A percentile compares a stretch with the other conserved stretches of the same genome.
These are phyloP conservation scores for Pristionchus arcanus DNA, from an alignment of 2,888 invertebrate genomes.

Conservation along the genomic window DNA sequence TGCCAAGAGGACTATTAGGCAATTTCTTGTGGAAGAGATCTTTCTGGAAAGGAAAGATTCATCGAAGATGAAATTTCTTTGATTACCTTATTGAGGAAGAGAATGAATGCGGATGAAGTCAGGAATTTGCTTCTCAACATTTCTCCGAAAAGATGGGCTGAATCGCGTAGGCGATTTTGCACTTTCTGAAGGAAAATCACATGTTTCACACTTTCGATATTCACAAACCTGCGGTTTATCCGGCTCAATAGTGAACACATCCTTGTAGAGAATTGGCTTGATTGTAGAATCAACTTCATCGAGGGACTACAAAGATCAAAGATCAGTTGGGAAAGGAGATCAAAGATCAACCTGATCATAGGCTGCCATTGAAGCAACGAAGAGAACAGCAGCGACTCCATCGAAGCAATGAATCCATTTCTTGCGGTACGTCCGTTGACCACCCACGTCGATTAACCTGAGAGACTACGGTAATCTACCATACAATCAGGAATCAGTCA, in stretches of 20 bases:
- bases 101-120: slow-evolving; percentile 61
- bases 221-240: neutral
- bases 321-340: neutral
- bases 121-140: slow-evolving; percentile 61
- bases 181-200: slow-evolving; percentile 17
- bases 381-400: slow-evolving; percentile 64
- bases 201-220: neutral
- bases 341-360: slow-evolving; percentile 60
- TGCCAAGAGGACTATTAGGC: slow-evolving; percentile 47
- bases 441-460: slow-evolving; percentile 66
- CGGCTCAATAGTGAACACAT: neutral
- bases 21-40: slow-evolving; percentile 62
- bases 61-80: neutral
- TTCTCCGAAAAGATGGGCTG: slow-evolving; percentile 62
- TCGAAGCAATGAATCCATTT: slow-evolving; percentile 69
- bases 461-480: slow-evolving; percentile 11
- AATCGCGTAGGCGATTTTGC: slow-evolving; percentile 61
- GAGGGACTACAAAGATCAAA: slow-evolving; percentile 41
- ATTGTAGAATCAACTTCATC: slow-evolving; percentile 39
- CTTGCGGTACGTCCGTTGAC: slow-evolving; percentile 63
- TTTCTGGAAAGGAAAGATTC: slow-evolving; percentile 12
- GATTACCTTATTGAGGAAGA: slow-evolving; percentile 63
- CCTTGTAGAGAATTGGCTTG: slow-evolving; percentile 48
- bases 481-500: neutral
- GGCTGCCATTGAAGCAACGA: slow-evolving; percentile 60